Evolutionary conservation across 53 echinoderm and acorn worm species (phyloP), one percentile per base, ranked within the genome.

Genomic region (Patiria pectinifera): DNA sequence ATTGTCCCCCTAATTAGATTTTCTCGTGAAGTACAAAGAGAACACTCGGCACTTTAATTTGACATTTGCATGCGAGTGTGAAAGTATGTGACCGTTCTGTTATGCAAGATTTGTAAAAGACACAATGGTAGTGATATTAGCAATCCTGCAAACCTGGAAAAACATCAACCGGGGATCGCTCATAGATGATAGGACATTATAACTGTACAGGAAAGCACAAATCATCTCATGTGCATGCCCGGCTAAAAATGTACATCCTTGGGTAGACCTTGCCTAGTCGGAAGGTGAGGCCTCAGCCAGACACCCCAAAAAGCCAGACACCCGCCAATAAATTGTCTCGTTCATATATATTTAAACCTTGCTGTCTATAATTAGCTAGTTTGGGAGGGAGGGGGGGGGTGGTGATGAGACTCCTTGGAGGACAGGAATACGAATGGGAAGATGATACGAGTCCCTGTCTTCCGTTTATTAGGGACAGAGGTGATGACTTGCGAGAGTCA

Each of bases 401-500:
- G 18, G 4, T 74, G 74, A 74, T 74, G 22, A 74, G 71, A 48
- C 24, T 58, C 86, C 86, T 74, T 16, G 8, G 75, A 66, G 62
- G 86, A 23, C 48, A 15, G 86, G 75, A 72, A 86, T 11, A 45
- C 26, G 48, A 86, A 74, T 48, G 58, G 58, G 75, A 86, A 86
- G 86, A 48, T 11, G 48, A 71, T 58, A 44, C 8, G 22, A n/a
- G 71, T 22, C 8, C 62, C 46, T 49, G 15, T 86, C 71, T 72
- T 71, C 86, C 71, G 24, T 72, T 47, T 74, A 26, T 48, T 48
- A 72, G 46, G 85, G 53, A 47, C n/a, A 24, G 23, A 75, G 86
- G 86, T 71, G 86, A 86, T 86, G 86, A 48, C 23, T 75, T 86
- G 66, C 66, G 15, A 48, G 72, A 86, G 86, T 72, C 86, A 86